Percentiles rank a stretch among this genome's conserved stretches.
Evolutionary conservation across 2,888 invertebrate species (phyloP).

Genomic region (Stegana nigrithorax): DNA sequence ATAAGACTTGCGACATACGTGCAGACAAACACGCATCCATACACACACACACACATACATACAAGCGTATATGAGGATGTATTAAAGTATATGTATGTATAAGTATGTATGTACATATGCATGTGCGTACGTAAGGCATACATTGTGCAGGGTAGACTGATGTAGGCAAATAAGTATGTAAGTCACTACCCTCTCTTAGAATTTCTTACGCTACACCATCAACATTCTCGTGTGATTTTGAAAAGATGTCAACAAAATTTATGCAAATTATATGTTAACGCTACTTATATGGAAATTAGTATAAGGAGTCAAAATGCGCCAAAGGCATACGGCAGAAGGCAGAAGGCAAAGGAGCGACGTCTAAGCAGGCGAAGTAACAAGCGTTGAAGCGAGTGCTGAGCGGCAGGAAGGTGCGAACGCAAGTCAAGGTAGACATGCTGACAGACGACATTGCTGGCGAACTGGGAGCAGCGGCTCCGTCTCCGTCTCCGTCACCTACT

Average conservation of each 20-base stretch:
- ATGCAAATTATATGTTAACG: constrained; percentile 65
- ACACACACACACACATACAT: neutral
- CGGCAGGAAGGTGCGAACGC: neutral
- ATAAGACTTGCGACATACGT: constrained; percentile 38
- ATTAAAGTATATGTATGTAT: too few relatives aligned
- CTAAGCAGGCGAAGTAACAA: neutral
- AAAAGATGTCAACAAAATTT: constrained; percentile 65
- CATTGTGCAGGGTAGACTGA: too few relatives aligned
- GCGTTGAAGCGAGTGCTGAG: too few relatives aligned
- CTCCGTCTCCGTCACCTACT: neutral
- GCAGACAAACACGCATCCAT: constrained; percentile 10
- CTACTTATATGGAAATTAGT: constrained; percentile 63
- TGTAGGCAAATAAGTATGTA: too few relatives aligned
- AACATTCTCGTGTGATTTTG: constrained; percentile 65
- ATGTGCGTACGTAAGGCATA: neutral
- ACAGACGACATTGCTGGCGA: constrained; percentile 4
- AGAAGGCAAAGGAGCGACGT: neutral
- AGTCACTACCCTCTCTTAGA: neutral
- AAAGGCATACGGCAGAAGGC: constrained; percentile 42
- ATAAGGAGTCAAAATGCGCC: constrained; percentile 58
- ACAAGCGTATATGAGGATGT: too few relatives aligned
- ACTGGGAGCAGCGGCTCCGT: neutral
- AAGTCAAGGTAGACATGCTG: neutral
- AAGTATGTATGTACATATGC: neutral
- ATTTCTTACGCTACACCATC: constrained; percentile 46